These are phyloP conservation scores for Bos indicus DNA, from an alignment of 2,113 vertebrate genomes.

Conservation along the genomic window DNA sequence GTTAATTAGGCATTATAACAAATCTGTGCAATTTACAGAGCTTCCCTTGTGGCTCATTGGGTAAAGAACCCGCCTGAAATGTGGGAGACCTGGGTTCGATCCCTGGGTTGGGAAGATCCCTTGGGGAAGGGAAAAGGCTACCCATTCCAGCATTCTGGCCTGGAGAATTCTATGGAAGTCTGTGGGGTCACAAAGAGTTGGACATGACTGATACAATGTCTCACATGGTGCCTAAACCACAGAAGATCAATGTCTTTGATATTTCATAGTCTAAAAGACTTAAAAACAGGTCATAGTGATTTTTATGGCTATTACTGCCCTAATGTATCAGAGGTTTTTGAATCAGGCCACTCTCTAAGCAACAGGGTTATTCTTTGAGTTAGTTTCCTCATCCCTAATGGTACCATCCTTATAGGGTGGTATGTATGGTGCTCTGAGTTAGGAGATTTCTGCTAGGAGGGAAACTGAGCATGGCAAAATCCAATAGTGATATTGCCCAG, in stretches of 20 bases:
- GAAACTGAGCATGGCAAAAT: accelerated
- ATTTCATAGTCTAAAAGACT: background rate
- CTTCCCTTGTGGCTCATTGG: background rate
- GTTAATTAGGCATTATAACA: background rate
- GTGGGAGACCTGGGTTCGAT: background rate
- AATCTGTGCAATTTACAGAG: background rate
- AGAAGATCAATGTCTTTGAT: background rate
- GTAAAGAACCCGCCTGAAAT: background rate
- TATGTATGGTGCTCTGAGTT: background rate
- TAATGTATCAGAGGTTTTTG: background rate
- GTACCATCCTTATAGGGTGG: accelerated
- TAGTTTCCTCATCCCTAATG: background rate
- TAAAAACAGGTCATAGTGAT: background rate
- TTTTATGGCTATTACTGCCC: background rate
- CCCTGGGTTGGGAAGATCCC: background rate
- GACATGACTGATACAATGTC: background rate
- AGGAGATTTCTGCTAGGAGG: background rate
- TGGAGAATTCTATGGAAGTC: background rate
- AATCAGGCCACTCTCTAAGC: background rate
- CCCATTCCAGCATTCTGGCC: background rate
- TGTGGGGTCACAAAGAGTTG: background rate
- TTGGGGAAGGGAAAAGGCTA: background rate
- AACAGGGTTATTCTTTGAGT: background rate
- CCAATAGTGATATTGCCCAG: background rate
- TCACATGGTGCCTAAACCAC: background rate